Percentiles rank a stretch among this genome's conserved stretches.
Evolutionary conservation across 2,888 invertebrate genomes (phyloP).

Genomic region (Timema podura): DNA sequence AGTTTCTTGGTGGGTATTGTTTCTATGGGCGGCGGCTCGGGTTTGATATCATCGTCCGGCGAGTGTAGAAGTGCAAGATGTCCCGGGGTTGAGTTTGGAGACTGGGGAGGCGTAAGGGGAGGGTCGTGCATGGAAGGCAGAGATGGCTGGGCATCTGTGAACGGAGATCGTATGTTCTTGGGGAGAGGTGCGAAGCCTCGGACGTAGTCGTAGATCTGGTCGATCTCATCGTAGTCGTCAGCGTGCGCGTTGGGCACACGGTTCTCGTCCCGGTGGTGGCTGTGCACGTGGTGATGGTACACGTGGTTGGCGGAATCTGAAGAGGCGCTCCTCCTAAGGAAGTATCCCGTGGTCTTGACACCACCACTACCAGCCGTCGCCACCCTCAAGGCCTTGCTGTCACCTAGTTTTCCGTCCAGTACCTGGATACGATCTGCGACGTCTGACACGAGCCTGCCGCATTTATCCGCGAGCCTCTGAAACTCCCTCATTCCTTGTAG

Average conservation of each 20-base stretch:
- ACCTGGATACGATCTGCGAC: slow-evolving; percentile 79
- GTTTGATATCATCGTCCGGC: slow-evolving; percentile 55
- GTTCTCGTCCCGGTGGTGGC: slow-evolving; percentile 61
- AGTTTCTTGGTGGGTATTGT: slow-evolving; percentile 83
- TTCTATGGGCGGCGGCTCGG: slow-evolving; percentile 88
- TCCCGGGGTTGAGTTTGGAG: slow-evolving; percentile 53
- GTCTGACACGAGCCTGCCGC: slow-evolving; percentile 66
- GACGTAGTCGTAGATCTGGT: slow-evolving; percentile 95
- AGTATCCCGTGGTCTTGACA: slow-evolving; percentile 59
- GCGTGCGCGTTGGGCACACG: slow-evolving; percentile 48
- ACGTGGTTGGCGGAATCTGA: slow-evolving; percentile 64
- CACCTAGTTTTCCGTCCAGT: slow-evolving; percentile 74
- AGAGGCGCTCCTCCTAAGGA: slow-evolving; percentile 71
- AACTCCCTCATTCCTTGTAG: slow-evolving; percentile 66
- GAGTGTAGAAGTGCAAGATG: slow-evolving; percentile 46
- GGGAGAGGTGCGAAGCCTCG: slow-evolving; percentile 88
- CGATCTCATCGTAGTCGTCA: slow-evolving; percentile 92
- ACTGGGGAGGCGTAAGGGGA: slow-evolving; percentile 47
- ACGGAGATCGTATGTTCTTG: slow-evolving; percentile 68
- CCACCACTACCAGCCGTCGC: slow-evolving; percentile 15
- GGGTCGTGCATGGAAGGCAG: slow-evolving; percentile 35
- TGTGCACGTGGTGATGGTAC: slow-evolving; percentile 46
- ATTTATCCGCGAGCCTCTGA: slow-evolving; percentile 71
- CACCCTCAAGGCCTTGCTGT: slow-evolving; percentile 40
- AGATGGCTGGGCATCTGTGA: slow-evolving; percentile 45